A percentile compares a stretch with the other conserved stretches of the same genome.
Conservation (phyloP, 2,888 invertebrate species). For the Pyrgus malvae region DNA sequence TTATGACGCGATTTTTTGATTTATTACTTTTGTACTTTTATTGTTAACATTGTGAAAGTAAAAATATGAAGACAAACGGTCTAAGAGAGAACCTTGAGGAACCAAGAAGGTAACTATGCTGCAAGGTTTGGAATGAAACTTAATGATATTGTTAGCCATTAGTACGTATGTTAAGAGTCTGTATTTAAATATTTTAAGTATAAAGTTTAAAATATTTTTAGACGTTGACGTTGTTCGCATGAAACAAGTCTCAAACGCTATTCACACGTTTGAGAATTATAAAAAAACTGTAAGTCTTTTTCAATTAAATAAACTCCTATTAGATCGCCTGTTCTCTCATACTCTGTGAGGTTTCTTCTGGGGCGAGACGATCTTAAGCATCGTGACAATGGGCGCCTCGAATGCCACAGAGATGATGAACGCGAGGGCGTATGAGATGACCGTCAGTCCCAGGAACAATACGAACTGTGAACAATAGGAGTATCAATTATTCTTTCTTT, state of each 20-base stretch:
- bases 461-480: conserved; percentile 83
- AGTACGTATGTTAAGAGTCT: no score
- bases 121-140: no score
- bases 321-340: conserved; percentile 44
- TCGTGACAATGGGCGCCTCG: conserved; percentile 92
- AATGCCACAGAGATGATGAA: conserved; percentile 91
- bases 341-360: conserved; percentile 72
- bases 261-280: no score
- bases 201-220: no score
- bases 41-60: not conserved
- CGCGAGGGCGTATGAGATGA: conserved; percentile 88
- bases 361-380: conserved; percentile 87
- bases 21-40: not conserved
- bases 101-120: not conserved
- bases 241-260: no score
- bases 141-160: no score
- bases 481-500: not conserved
- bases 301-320: conserved; percentile 21
- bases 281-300: conserved; percentile 14
- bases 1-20: not conserved
- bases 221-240: no score
- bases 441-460: conserved; percentile 90
- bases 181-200: no score
- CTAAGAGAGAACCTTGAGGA: not conserved
- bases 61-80: not conserved